Conservation (phyloP, 1,140 invertebrate genomes). For the Lethrus apterus region DNA sequence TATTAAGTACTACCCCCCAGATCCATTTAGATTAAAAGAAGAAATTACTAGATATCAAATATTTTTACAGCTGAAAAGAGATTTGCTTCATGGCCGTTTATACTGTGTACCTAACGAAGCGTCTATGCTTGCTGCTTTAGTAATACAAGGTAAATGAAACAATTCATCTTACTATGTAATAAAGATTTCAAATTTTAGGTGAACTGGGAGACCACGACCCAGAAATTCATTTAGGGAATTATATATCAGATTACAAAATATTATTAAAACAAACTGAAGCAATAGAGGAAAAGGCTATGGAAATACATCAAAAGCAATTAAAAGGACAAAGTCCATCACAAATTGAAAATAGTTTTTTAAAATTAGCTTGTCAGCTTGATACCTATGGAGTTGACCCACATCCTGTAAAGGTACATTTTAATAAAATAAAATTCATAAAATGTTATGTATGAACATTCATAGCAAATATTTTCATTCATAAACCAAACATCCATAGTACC, state of each 20-base stretch:
- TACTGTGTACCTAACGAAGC: conserved; percentile 86
- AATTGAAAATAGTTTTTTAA: conserved; percentile 78
- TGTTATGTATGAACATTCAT: too few species aligned
- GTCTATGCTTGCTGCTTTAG: conserved; percentile 81
- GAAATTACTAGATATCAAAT: conserved; percentile 86
- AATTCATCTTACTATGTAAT: conserved; percentile 5
- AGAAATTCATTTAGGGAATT: conserved; percentile 79
- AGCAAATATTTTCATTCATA: too few species aligned
- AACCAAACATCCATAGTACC: too few species aligned
- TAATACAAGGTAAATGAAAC: conserved; percentile 86
- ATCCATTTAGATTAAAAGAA: conserved; percentile 77
- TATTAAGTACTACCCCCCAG: conserved; percentile 90
- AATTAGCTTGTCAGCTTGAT: conserved; percentile 81
- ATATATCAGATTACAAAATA: conserved; percentile 85
- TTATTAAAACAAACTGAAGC: conserved; percentile 83
- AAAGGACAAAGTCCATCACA: conserved; percentile 64
- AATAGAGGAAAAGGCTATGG: conserved; percentile 85
- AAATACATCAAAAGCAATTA: conserved; percentile 75
- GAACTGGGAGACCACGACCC: conserved; percentile 92
- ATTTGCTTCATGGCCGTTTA: conserved; percentile 87
- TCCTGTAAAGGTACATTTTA: conserved; percentile 81
- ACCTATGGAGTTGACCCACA: conserved; percentile 97
- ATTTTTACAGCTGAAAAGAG: conserved; percentile 89
- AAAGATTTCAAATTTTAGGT: conserved; percentile 52
- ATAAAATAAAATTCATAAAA: conserved; percentile 3